Evolutionary conservation across 2,888 invertebrate genomes (phyloP), one percentile per base, ranked within the genome.

Genomic region (Petrolisthes manimaculis): DNA sequence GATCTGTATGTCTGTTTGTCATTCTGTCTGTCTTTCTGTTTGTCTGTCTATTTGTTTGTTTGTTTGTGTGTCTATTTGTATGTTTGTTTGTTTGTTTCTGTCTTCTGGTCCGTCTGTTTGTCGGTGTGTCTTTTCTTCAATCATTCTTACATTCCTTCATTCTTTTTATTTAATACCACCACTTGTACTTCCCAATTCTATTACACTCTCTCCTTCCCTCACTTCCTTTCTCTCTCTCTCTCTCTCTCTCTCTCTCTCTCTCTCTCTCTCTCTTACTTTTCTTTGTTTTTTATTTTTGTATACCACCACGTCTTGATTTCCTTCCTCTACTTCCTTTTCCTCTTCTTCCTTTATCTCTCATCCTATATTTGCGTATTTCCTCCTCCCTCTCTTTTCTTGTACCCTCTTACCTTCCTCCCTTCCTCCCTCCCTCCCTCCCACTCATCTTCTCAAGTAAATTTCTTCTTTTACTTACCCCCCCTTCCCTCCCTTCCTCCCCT

Each of bases 231-330:
- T 81, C 81, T 55, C 81, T 81, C 81, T 81, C 81, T 53, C 54
- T 81, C 53, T 51, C 71, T 83, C 83, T 56, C 83, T 69, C 74
- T 83, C 69, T 53, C 74, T 71, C 74, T 83, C 71, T 71, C 74
- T 71, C 83, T 83, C 83, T 71, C 69, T 71, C 54, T 51, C 83
- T 71, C 83, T 71, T 53, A 61, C 55, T 54, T 54, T 54, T 12
- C 55, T 14, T 14, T 82, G 37, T 3, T 21, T 79, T 56, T 12
- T 55, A 55, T 8, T 21, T 24, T n/a, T 24, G 37, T 77, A 5
- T 21, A 24, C 51, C 77, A 37, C 77, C 14, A 24, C 51, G 37
- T 37, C 77, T 51, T 51, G n/a, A 21, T 75, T 37, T 75, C 75
- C 37, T 37, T 75, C 75, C 37, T 37, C 37, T 37, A 24, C 75